phyloP scores from a whole-genome alignment of 1,140 invertebrate species.

The Globodera rostochiensis region DNA sequence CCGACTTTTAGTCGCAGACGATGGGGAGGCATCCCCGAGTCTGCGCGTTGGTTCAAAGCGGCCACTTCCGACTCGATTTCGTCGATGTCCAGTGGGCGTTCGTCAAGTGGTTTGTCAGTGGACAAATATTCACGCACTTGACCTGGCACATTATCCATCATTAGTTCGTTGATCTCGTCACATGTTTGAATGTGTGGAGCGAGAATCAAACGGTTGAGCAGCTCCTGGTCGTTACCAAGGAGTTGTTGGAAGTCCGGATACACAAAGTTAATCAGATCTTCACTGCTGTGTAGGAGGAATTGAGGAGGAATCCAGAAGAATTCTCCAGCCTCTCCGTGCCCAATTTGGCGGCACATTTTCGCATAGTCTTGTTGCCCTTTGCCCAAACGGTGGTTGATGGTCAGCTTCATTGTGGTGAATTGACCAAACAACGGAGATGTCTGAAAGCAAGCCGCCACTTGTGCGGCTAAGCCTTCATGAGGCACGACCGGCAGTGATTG shows the following conservation, averaged over 20 bases:
- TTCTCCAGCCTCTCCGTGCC: too few relatives aligned
- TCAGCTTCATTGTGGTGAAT: not conserved
- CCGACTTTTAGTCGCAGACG: constrained; percentile 19
- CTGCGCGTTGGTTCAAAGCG: not conserved
- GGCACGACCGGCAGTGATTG: constrained; percentile 19
- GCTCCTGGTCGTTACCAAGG: not conserved
- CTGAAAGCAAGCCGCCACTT: constrained; percentile 7
- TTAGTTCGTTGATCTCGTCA: not conserved
- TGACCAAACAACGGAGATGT: not conserved
- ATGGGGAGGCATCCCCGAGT: constrained; percentile 20
- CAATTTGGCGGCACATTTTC: too few relatives aligned
- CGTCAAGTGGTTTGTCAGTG: not conserved
- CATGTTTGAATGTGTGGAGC: not conserved
- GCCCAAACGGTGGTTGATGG: too few relatives aligned
- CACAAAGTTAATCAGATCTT: not conserved
- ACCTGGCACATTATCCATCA: not conserved
- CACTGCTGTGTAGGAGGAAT: too few relatives aligned
- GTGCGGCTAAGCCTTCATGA: not conserved
- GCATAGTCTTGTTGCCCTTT: too few relatives aligned
- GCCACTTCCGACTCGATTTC: too few relatives aligned
- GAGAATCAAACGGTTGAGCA: not conserved
- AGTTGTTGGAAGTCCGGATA: not conserved
- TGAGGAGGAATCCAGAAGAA: too few relatives aligned
- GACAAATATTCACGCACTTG: not conserved
- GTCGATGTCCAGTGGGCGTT: constrained; percentile 17